These are phyloP conservation scores for Eubasilissa regina DNA, from an alignment of 1,140 invertebrate species.

Conservation along the genomic window DNA sequence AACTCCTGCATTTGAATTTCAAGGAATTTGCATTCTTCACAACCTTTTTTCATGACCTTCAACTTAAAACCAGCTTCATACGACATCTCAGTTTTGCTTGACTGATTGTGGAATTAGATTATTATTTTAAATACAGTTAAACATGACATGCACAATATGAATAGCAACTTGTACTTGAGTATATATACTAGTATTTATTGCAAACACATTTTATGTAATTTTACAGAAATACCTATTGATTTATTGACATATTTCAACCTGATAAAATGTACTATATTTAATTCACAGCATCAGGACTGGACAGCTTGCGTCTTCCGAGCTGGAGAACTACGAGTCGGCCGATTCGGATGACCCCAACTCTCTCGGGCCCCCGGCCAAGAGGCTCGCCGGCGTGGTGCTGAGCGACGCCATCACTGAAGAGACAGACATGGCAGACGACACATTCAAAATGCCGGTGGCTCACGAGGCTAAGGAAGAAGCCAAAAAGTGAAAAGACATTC, in stretches of 20 bases:
- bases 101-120: too few species aligned
- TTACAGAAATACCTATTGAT: too few species aligned
- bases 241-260: neutral
- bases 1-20: too few species aligned
- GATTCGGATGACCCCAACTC: constrained; percentile 79
- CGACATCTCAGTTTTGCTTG: too few species aligned
- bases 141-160: too few species aligned
- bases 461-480: constrained; percentile 54
- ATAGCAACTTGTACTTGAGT: too few species aligned
- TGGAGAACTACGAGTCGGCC: constrained; percentile 69
- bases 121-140: too few species aligned
- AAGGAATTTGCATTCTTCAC: too few species aligned
- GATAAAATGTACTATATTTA: neutral
- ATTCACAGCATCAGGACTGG: constrained; percentile 74
- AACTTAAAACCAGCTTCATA: too few species aligned
- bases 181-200: too few species aligned
- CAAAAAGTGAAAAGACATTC: constrained; percentile 60
- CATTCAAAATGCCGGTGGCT: constrained; percentile 45
- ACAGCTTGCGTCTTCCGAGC: constrained; percentile 79
- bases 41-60: too few species aligned
- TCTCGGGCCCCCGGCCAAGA: constrained; percentile 85
- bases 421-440: constrained; percentile 53
- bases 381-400: constrained; percentile 81
- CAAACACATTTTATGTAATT: too few species aligned
- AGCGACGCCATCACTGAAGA: constrained; percentile 70